These are phyloP conservation scores for Psephotus haematonotus DNA, from an alignment of 2,113 vertebrate genomes.

Conservation along the genomic window DNA sequence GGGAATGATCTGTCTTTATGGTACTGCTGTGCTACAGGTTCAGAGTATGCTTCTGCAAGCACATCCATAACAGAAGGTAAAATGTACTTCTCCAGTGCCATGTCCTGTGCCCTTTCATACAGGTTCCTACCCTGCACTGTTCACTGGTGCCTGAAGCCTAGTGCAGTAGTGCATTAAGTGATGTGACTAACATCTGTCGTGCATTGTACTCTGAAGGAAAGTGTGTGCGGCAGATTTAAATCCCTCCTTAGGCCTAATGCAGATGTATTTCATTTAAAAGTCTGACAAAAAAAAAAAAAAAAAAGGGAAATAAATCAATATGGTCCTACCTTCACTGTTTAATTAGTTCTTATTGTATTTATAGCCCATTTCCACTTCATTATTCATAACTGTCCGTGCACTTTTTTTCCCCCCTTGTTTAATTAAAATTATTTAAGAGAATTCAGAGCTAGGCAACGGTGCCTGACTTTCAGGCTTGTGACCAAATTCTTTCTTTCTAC, in stretches of 20 bases:
- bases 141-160: background rate
- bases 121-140: background rate
- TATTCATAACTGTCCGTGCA: conserved; percentile 41
- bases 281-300: background rate
- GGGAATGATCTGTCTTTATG: background rate
- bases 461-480: background rate
- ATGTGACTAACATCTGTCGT: conserved; percentile 34
- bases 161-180: background rate
- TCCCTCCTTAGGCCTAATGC: background rate
- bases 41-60: background rate
- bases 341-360: conserved; percentile 59
- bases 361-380: conserved; percentile 45
- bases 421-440: conserved; percentile 54
- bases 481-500: background rate
- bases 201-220: background rate
- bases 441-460: background rate
- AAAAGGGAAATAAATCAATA: background rate
- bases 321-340: conserved; percentile 31
- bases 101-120: background rate
- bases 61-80: background rate
- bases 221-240: conserved; percentile 44
- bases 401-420: background rate
- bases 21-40: background rate
- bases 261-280: conserved; percentile 61
- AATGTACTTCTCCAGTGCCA: accelerated